These are phyloP conservation scores for Rhinophrynus dorsalis DNA, from an alignment of 2,797 vertebrate species.

Conservation along the genomic window DNA sequence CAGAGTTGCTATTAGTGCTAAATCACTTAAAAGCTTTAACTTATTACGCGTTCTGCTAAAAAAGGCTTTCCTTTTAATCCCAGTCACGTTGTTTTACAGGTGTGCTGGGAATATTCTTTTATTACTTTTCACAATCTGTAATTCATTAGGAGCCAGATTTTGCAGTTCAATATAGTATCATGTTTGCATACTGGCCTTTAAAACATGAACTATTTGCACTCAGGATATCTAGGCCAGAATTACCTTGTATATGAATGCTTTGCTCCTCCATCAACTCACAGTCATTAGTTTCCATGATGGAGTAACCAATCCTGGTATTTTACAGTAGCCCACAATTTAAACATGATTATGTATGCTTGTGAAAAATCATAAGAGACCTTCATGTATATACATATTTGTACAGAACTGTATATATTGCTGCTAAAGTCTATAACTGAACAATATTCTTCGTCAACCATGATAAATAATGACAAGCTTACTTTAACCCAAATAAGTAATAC, in stretches of 20 bases:
- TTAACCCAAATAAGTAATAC: too few species aligned
- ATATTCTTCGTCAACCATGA: too few species aligned
- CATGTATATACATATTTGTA: too few species aligned
- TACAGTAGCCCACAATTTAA: too few species aligned
- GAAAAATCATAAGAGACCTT: too few species aligned
- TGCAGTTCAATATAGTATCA: not conserved
- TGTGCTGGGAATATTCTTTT: constrained; percentile 16
- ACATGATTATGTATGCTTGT: too few species aligned
- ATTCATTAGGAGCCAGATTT: constrained; percentile 30
- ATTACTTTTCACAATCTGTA: constrained; percentile 20
- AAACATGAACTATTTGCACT: not conserved
- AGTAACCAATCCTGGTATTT: too few species aligned
- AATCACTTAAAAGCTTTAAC: constrained; percentile 47
- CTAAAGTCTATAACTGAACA: too few species aligned
- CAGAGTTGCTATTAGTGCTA: constrained; percentile 32
- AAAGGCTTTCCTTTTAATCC: constrained; percentile 42
- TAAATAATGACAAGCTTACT: too few species aligned
- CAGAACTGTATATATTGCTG: too few species aligned
- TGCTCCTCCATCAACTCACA: too few species aligned
- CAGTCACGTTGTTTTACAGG: constrained; percentile 31
- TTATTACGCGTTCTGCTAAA: constrained; percentile 27
- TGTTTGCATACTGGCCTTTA: constrained; percentile 15
- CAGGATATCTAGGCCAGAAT: not conserved
- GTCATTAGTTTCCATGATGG: too few species aligned
- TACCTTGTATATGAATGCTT: not conserved